These are phyloP conservation scores for Elephas maximus DNA, from an alignment of 2,113 vertebrate genomes.

Conservation along the genomic window DNA sequence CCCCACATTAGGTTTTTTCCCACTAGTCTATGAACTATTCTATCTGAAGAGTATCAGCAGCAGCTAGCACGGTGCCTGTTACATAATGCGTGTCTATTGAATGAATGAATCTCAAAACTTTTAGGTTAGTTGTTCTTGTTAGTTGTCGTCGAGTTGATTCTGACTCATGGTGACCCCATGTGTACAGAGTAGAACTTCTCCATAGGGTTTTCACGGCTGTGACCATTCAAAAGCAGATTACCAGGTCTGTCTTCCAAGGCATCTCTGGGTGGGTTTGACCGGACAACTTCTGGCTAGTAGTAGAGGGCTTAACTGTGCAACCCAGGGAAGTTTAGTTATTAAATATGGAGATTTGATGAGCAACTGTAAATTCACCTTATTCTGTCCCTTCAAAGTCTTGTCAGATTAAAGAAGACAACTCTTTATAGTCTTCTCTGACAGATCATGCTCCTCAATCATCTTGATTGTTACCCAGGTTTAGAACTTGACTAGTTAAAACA, in stretches of 20 bases:
- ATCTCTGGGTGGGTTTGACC: too few species aligned
- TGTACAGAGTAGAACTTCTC: too few species aligned
- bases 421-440: neutral
- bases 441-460: neutral
- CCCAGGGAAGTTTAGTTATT: neutral
- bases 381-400: neutral
- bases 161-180: too few species aligned
- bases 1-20: neutral
- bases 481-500: slow-evolving; percentile 6
- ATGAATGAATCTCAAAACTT: neutral
- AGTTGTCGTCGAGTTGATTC: too few species aligned
- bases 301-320: too few species aligned
- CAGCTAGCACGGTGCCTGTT: neutral
- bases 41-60: neutral
- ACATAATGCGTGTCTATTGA: neutral
- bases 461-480: slow-evolving; percentile 20
- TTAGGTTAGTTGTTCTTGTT: too few species aligned
- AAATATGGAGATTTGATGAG: neutral
- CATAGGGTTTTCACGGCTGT: too few species aligned
- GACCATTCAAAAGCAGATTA: too few species aligned
- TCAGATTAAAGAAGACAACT: neutral
- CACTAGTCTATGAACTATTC: neutral
- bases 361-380: neutral
- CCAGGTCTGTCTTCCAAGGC: too few species aligned
- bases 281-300: too few species aligned